Evolutionary conservation across 2,888 invertebrate species (phyloP).

Genomic region (Parnassius mnemosyne): DNA sequence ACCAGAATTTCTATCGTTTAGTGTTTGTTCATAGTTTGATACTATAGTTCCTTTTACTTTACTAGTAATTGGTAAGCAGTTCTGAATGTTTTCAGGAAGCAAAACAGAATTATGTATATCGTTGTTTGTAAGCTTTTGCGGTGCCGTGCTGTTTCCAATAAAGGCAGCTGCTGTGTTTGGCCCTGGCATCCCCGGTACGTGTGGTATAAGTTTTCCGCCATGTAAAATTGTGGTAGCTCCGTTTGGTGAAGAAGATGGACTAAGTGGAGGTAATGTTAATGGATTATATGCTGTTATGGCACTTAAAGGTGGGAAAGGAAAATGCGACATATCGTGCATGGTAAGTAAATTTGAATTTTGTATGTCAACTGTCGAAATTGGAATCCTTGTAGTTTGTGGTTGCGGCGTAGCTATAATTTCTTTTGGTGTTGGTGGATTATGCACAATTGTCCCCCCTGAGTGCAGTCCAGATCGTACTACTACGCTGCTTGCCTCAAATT

Average conservation of each 20-base stretch:
- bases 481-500: conserved; percentile 82
- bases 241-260: conserved; percentile 71
- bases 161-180: conserved; percentile 83
- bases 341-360: conserved; percentile 76
- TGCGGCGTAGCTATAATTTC: conserved; percentile 62
- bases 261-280: conserved; percentile 81
- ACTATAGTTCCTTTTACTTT: conserved; percentile 39
- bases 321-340: conserved; percentile 75
- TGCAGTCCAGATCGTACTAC: conserved; percentile 90
- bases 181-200: conserved; percentile 93
- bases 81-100: conserved; percentile 39
- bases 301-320: conserved; percentile 85
- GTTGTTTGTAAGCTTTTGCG: conserved; percentile 45
- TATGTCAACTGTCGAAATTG: conserved; percentile 69
- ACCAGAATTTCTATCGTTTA: conserved; percentile 48
- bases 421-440: conserved; percentile 80
- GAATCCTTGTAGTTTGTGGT: conserved; percentile 78
- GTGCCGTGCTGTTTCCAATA: conserved; percentile 46
- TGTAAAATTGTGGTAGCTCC: conserved; percentile 83
- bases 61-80: conserved; percentile 1
- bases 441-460: conserved; percentile 90
- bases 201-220: conserved; percentile 88
- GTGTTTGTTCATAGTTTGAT: conserved; percentile 53
- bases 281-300: conserved; percentile 86
- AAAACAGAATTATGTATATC: conserved; percentile 45